Conservation (phyloP, 2,113 vertebrate species). For the Eubucco bourcierii region DNA sequence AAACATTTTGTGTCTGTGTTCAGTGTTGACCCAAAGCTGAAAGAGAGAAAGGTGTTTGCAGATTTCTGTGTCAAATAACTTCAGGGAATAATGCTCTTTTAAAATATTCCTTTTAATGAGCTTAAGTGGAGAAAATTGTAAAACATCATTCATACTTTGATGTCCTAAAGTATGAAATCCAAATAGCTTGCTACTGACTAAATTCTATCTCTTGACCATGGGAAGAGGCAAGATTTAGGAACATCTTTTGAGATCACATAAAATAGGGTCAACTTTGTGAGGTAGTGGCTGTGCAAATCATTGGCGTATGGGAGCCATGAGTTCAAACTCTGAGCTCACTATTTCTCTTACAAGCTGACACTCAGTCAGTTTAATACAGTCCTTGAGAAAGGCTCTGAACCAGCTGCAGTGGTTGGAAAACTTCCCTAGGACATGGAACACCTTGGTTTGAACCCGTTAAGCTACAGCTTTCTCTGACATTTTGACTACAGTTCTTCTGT, state of each 20-base stretch:
- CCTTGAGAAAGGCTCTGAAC: background rate
- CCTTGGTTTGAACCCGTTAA: background rate
- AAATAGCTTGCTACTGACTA: slow-evolving; percentile 42
- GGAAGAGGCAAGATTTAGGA: slow-evolving; percentile 55
- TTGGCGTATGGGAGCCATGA: background rate
- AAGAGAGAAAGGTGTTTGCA: slow-evolving; percentile 16
- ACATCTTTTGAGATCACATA: slow-evolving; percentile 21
- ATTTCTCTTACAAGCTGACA: background rate
- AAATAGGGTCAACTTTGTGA: slow-evolving; percentile 15
- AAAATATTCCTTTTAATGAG: slow-evolving; percentile 71
- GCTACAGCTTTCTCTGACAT: background rate
- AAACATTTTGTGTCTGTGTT: background rate
- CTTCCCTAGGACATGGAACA: background rate
- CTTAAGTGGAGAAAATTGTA: slow-evolving; percentile 73
- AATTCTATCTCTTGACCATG: slow-evolving; percentile 47
- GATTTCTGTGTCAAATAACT: slow-evolving; percentile 58
- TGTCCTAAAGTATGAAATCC: slow-evolving; percentile 75
- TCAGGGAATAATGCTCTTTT: slow-evolving; percentile 64
- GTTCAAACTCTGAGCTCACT: background rate
- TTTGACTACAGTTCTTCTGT: background rate
- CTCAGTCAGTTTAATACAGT: background rate
- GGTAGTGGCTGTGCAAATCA: background rate
- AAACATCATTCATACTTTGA: slow-evolving; percentile 72
- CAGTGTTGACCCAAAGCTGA: slow-evolving; percentile 9
- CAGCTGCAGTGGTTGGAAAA: background rate